Conservation (phyloP, 2,113 vertebrate genomes). For the Polypterus bichir region DNA sequence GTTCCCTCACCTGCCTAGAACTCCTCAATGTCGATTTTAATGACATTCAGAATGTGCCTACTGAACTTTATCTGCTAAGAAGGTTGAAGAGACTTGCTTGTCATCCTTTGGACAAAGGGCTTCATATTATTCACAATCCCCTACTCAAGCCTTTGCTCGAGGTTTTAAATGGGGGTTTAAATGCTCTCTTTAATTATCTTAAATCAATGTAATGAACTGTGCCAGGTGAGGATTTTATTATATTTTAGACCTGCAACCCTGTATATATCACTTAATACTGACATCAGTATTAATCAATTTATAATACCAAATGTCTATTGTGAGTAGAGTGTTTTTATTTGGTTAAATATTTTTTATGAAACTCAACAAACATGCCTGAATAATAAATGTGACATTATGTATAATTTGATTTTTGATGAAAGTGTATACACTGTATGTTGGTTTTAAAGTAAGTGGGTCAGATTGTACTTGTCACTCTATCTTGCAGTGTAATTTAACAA, state of each 20-base stretch:
- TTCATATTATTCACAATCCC: slow-evolving; percentile 80
- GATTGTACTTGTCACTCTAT: neutral
- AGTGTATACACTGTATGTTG: too few relatives aligned
- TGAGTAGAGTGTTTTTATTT: too few relatives aligned
- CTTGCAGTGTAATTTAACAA: neutral
- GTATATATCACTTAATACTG: too few relatives aligned
- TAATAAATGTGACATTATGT: too few relatives aligned
- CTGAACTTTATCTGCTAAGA: slow-evolving; percentile 64
- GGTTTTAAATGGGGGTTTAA: slow-evolving; percentile 67
- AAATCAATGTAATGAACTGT: slow-evolving; percentile 50
- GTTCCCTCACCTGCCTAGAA: slow-evolving; percentile 63
- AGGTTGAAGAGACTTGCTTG: slow-evolving; percentile 64
- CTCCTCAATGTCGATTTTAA: slow-evolving; percentile 83
- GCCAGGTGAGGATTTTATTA: neutral
- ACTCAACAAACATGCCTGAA: too few relatives aligned
- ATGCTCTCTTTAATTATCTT: slow-evolving; percentile 72
- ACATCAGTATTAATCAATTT: too few relatives aligned
- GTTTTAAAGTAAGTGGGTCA: too few relatives aligned
- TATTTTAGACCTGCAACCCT: too few relatives aligned
- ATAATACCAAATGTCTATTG: too few relatives aligned
- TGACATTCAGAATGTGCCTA: slow-evolving; percentile 66
- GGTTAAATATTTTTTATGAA: too few relatives aligned
- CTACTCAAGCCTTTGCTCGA: slow-evolving; percentile 73
- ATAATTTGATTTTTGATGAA: too few relatives aligned
- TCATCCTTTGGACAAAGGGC: slow-evolving; percentile 84